Conservation (phyloP, 2,113 vertebrate species). For the Poecile atricapillus region DNA sequence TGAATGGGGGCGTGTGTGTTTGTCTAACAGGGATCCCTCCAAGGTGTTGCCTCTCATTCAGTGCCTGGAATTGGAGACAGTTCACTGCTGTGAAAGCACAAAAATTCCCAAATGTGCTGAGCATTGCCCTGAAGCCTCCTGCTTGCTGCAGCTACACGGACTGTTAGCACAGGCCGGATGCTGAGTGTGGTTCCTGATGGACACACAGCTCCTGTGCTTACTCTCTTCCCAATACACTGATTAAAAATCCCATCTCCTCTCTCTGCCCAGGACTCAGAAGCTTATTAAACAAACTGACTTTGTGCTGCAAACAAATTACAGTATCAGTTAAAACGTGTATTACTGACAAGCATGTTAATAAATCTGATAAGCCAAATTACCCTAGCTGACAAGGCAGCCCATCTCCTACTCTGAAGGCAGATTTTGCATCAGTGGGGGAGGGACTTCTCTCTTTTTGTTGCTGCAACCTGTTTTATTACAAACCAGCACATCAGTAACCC, state of each 20-base stretch:
- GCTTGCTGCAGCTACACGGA: fast-evolving
- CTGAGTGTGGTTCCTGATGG: not conserved
- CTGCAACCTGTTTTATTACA: not conserved
- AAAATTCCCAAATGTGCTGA: not conserved
- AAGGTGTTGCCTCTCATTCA: not conserved
- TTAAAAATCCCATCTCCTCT: not conserved
- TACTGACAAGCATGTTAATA: slow-evolving; percentile 34
- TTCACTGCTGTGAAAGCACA: not conserved
- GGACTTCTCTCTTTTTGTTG: not conserved
- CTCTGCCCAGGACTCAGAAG: not conserved
- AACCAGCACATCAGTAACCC: not conserved
- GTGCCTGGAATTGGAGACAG: not conserved
- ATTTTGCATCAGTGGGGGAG: not conserved
- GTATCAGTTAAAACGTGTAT: slow-evolving; percentile 23
- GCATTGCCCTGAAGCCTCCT: not conserved
- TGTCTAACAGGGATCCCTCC: not conserved
- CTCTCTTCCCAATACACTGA: not conserved
- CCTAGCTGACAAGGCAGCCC: slow-evolving; percentile 13
- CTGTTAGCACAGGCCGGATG: fast-evolving
- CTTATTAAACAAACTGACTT: slow-evolving; percentile 9
- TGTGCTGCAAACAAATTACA: slow-evolving; percentile 41
- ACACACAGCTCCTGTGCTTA: not conserved
- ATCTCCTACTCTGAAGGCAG: not conserved
- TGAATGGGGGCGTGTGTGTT: not conserved
- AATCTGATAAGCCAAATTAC: slow-evolving; percentile 29